A percentile compares a stretch with the other conserved stretches of the same genome.
Evolutionary conservation across 2,113 vertebrate species (phyloP).

Genomic region (Melanocharis versteri): DNA sequence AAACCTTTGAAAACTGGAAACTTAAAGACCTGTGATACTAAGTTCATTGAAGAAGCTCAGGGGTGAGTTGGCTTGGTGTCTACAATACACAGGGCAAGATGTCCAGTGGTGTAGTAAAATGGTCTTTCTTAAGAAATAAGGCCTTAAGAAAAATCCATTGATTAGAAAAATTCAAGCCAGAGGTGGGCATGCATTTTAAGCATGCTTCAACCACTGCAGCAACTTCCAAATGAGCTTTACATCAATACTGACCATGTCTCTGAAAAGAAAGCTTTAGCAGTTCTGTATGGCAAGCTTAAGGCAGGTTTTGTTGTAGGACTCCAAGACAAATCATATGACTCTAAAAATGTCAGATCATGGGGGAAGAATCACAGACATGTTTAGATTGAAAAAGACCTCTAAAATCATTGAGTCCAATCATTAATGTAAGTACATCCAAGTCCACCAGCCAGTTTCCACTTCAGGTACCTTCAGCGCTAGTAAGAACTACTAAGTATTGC

Average conservation of each 20-base stretch:
- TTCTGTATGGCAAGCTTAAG: background rate
- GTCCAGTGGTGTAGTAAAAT: background rate
- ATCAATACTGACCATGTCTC: background rate
- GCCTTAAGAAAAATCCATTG: background rate
- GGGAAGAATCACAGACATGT: background rate
- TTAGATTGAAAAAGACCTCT: background rate
- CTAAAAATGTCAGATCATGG: background rate
- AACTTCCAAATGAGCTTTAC: background rate
- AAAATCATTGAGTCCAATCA: background rate
- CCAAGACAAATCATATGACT: background rate
- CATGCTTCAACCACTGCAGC: background rate
- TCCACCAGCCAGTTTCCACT: background rate
- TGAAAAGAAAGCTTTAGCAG: background rate
- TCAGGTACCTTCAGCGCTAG: background rate
- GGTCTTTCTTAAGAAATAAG: background rate
- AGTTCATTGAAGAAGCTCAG: background rate
- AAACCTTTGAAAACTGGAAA: background rate
- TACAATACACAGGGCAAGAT: background rate
- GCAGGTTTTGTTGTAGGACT: background rate
- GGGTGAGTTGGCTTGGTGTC: background rate
- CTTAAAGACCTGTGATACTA: background rate
- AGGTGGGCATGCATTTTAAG: background rate
- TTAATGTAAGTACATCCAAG: background rate
- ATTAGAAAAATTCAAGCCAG: background rate
- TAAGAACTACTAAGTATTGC: background rate